These are phyloP conservation scores for Miltochrista miniata DNA, from an alignment of 2,888 invertebrate genomes.

Conservation along the genomic window DNA sequence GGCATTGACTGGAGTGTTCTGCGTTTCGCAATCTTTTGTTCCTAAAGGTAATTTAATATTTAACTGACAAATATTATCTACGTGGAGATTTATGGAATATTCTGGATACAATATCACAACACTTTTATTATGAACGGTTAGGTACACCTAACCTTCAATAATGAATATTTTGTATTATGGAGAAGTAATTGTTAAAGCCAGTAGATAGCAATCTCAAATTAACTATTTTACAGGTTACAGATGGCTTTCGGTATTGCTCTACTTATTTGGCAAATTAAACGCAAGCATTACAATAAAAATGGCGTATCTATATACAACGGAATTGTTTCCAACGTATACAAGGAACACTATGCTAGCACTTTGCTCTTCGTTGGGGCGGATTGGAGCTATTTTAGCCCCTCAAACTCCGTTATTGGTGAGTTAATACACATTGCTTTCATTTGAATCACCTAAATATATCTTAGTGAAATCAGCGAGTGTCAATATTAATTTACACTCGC, in stretches of 20 bases:
- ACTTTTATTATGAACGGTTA: no score
- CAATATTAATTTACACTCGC: no score
- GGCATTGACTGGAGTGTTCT: conserved; percentile 23
- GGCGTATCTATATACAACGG: conserved; percentile 7
- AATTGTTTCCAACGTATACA: conserved; percentile 13
- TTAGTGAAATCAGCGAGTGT: no score
- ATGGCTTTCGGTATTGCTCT: background rate
- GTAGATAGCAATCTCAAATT: no score
- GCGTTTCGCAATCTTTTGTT: conserved; percentile 20
- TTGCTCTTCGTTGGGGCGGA: conserved; percentile 10
- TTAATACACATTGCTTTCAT: no score
- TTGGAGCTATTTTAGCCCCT: conserved; percentile 9
- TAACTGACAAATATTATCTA: no score
- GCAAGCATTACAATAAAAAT: background rate
- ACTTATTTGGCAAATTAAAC: background rate
- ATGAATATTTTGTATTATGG: no score
- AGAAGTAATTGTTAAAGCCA: no score
- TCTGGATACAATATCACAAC: no score
- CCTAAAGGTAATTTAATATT: conserved; percentile 21
- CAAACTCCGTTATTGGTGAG: conserved; percentile 14
- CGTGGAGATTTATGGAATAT: no score
- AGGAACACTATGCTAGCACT: conserved; percentile 13
- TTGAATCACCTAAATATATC: no score
- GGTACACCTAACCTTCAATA: no score
- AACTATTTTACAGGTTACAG: background rate